Evolutionary conservation across 1,140 invertebrate species (phyloP).

Genomic region (Brachionus manjavacas): DNA sequence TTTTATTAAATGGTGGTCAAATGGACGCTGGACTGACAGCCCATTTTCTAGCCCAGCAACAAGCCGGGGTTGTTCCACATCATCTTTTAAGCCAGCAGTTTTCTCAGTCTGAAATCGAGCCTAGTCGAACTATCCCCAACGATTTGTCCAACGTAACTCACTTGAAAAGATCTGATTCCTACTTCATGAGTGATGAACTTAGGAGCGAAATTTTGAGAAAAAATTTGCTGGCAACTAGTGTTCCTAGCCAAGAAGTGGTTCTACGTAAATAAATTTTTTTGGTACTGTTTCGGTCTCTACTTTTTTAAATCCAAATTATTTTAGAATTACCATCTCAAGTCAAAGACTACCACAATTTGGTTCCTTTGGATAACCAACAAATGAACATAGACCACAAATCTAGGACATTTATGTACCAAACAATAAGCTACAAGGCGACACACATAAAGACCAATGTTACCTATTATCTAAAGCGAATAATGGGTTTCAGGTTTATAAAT

Average conservation of each 20-base stretch:
- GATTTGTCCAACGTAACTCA: constrained; percentile 35
- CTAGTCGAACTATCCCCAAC: background rate
- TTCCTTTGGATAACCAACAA: constrained; percentile 70
- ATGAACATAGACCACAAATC: constrained; percentile 61
- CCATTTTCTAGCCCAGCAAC: constrained; percentile 2
- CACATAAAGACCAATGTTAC: constrained; percentile 78
- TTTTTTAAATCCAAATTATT: constrained; percentile 5
- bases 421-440: constrained; percentile 83
- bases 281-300: background rate
- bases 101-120: constrained; percentile 8
- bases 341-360: constrained; percentile 81
- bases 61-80: background rate
- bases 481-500: constrained; percentile 73
- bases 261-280: constrained; percentile 6
- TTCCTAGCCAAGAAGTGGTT: background rate
- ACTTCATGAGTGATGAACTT: constrained; percentile 42
- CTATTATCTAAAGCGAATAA: constrained; percentile 80
- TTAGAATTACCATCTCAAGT: constrained; percentile 74
- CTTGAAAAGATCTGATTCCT: constrained; percentile 37
- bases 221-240: background rate
- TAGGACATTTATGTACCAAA: constrained; percentile 68
- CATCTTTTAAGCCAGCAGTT: background rate
- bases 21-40: background rate
- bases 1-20: background rate
- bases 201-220: constrained; percentile 36